phyloP scores from a whole-genome alignment of 2,888 invertebrate genomes.

The Geophilus truncorum region DNA sequence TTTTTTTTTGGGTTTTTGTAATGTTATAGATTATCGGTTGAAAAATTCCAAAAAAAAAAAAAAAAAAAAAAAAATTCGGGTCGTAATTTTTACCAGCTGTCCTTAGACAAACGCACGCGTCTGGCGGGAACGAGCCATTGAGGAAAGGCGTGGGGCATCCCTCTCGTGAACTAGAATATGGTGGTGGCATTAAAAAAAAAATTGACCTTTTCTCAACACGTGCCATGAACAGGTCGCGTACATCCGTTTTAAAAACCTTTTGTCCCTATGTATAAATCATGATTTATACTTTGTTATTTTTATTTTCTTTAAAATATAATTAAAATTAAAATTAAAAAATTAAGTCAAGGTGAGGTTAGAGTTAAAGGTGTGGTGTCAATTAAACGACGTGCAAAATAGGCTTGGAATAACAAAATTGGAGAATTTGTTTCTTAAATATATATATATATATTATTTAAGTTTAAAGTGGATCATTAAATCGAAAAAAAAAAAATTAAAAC shows the following conservation, averaged over 20 bases:
- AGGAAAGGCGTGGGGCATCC: conserved; percentile 10
- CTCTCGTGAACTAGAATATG: conserved; percentile 4
- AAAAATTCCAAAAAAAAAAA: no score
- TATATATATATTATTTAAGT: neutral
- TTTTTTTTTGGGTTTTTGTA: no score
- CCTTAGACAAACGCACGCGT: neutral
- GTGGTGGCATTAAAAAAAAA: neutral
- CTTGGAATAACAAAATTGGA: neutral
- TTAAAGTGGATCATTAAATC: no score
- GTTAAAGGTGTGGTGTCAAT: neutral
- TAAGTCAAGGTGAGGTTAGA: neutral
- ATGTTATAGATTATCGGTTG: no score
- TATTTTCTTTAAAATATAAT: neutral
- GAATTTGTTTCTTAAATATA: neutral
- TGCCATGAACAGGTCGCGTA: neutral
- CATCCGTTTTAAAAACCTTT: conserved; percentile 16
- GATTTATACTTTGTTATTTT: neutral
- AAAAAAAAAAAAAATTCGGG: neutral
- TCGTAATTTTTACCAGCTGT: conserved; percentile 1
- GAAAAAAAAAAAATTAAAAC: no score
- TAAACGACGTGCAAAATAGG: no score
- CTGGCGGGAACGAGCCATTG: conserved; percentile 19
- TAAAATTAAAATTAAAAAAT: neutral
- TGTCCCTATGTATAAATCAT: neutral
- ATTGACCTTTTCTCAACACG: neutral